Evolutionary conservation across 1,140 invertebrate species (phyloP), one percentile per base, ranked within the genome.

Genomic region (Leptinotarsa lineolata): DNA sequence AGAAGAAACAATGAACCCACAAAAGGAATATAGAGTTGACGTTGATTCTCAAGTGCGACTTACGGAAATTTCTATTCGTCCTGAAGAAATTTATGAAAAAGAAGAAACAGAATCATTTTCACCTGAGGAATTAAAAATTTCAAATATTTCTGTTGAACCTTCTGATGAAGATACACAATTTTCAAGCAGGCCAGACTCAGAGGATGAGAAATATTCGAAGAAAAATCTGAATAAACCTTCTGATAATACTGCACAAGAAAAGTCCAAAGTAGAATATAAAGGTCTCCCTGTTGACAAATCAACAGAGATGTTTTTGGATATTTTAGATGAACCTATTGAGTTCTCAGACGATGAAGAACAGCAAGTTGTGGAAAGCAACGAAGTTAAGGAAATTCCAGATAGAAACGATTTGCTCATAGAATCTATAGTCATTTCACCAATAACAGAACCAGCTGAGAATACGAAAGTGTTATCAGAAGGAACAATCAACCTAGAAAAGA

Each of bases 261-360:
- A 22, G 72, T 83, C 45, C 83, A 75, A 75, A 72, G 60, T 69
- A 8, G 76, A 79, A 39, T 86, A 86, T 73, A 85, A 83, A 70
- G 84, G 83, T 60, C 79, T 86, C 63, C 85, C 86, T 54, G 83
- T 87, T 44, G 85, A 89, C 72, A 83, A 85, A 68, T 83, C 86
- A 8, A 83, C 84, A 30, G 85, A 84, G 72, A 74, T 84, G 16
- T 88, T 86, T 85, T 85, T 88, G 81, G 82, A 84, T 80, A 84
- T 87, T 65, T 74, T 89, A 64, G 87, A 89, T 73, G 86, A 88
- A 77, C 84, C 86, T 60, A 86, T 88, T 70, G 72, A 74, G 22
- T 74, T 80, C 21, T 80, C 79, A n/a, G 81, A 82, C 70, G 77
- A 81, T 20, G 79, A 81, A 66, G 73, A 78, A 54, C 63, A 54